Evolutionary conservation across 2,113 vertebrate species (phyloP).

Genomic region (Sander vitreus): DNA sequence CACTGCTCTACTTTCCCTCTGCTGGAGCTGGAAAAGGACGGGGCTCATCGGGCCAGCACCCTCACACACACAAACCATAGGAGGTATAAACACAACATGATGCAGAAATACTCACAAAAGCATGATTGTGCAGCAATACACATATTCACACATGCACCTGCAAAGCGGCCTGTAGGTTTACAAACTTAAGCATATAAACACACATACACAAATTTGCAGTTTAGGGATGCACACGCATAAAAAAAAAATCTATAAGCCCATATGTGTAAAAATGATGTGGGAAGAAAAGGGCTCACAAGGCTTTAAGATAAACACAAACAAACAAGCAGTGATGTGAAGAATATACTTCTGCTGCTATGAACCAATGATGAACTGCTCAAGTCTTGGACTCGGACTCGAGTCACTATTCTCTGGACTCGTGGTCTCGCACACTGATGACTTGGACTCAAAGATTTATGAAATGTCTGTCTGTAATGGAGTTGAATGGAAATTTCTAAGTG

Average conservation of each 20-base stretch:
- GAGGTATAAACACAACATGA: neutral
- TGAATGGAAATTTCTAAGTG: too few relatives aligned
- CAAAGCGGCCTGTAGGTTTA: neutral
- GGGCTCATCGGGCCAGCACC: constrained; percentile 43
- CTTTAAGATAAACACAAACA: neutral
- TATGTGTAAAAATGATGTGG: neutral
- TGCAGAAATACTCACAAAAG: neutral
- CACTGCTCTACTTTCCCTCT: constrained; percentile 79
- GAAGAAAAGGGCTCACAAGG: neutral
- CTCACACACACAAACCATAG: constrained; percentile 9
- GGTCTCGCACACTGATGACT: too few relatives aligned
- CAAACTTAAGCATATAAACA: neutral
- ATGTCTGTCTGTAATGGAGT: too few relatives aligned
- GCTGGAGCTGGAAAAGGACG: constrained; percentile 51
- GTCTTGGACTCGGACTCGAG: too few relatives aligned
- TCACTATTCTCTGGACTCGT: too few relatives aligned
- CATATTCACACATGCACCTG: neutral
- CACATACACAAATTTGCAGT: constrained; percentile 1
- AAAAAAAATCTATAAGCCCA: neutral
- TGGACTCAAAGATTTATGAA: too few relatives aligned
- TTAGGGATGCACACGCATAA: neutral
- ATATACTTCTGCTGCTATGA: neutral
- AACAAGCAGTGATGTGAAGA: neutral
- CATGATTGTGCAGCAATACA: neutral
- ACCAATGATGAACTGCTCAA: too few relatives aligned